Evolutionary conservation across 1,140 invertebrate genomes (phyloP).

Genomic region (Drosophila paulistorum): DNA sequence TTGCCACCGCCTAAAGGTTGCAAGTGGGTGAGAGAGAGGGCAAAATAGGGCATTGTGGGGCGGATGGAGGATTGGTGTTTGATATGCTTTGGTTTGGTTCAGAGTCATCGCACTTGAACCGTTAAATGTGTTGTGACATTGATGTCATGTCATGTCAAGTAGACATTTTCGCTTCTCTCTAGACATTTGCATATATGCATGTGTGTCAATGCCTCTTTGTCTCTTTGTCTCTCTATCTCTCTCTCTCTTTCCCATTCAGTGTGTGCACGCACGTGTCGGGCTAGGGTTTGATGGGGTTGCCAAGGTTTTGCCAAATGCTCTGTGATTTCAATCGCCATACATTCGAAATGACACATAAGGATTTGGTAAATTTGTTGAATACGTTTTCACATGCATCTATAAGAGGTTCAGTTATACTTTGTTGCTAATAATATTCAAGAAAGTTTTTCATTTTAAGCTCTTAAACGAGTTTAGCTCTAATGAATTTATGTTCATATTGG

Average conservation of each 20-base stretch:
- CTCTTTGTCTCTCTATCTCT: neutral
- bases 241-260: neutral
- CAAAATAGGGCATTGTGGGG: neutral
- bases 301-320: neutral
- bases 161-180: conserved; percentile 34
- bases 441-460: no score
- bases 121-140: conserved; percentile 63
- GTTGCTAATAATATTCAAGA: no score
- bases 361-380: conserved; percentile 5
- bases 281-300: conserved; percentile 10
- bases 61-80: neutral
- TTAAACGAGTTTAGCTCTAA: no score
- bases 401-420: no score
- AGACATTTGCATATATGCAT: conserved; percentile 14
- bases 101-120: conserved; percentile 46
- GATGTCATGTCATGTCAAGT: conserved; percentile 71
- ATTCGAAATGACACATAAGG: neutral
- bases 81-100: conserved; percentile 12
- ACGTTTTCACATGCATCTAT: no score
- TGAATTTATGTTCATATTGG: no score
- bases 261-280: conserved; percentile 6
- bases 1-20: conserved; percentile 23
- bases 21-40: conserved; percentile 28
- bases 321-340: neutral
- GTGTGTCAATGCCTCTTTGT: conserved; percentile 9